These are phyloP conservation scores for Morpho achilles DNA, from an alignment of 2,888 invertebrate genomes.

Conservation along the genomic window DNA sequence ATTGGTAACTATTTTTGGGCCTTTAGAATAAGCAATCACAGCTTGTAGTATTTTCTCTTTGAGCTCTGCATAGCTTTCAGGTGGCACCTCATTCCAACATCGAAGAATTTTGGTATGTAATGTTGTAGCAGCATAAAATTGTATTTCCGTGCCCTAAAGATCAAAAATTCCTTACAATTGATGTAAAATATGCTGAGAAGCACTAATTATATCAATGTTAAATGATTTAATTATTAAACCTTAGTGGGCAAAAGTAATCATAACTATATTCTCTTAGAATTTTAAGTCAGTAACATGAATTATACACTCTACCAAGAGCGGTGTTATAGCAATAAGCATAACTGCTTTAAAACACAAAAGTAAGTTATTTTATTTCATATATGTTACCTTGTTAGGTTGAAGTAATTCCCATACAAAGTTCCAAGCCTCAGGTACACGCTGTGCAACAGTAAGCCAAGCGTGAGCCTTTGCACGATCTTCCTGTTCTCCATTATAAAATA, in stretches of 20 bases:
- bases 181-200: too few relatives aligned
- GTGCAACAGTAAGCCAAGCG: slow-evolving; percentile 91
- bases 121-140: slow-evolving; percentile 96
- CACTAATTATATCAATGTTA: too few relatives aligned
- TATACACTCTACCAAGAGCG: too few relatives aligned
- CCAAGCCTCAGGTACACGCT: slow-evolving; percentile 94
- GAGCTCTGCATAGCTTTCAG: slow-evolving; percentile 86
- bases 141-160: slow-evolving; percentile 89
- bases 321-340: too few relatives aligned
- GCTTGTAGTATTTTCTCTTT: slow-evolving; percentile 88
- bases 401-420: slow-evolving; percentile 94
- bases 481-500: slow-evolving; percentile 81
- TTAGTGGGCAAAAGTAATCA: too few relatives aligned
- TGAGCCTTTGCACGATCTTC: slow-evolving; percentile 87
- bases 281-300: too few relatives aligned
- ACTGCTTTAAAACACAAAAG: too few relatives aligned
- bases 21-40: slow-evolving; percentile 86
- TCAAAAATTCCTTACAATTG: not conserved
- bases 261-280: too few relatives aligned
- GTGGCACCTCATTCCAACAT: slow-evolving; percentile 92
- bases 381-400: slow-evolving; percentile 85
- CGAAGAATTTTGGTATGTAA: slow-evolving; percentile 92
- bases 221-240: too few relatives aligned
- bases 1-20: slow-evolving; percentile 91
- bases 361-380: not conserved